Evolutionary conservation across 2,888 invertebrate species (phyloP).

Genomic region (Sialis lutaria): DNA sequence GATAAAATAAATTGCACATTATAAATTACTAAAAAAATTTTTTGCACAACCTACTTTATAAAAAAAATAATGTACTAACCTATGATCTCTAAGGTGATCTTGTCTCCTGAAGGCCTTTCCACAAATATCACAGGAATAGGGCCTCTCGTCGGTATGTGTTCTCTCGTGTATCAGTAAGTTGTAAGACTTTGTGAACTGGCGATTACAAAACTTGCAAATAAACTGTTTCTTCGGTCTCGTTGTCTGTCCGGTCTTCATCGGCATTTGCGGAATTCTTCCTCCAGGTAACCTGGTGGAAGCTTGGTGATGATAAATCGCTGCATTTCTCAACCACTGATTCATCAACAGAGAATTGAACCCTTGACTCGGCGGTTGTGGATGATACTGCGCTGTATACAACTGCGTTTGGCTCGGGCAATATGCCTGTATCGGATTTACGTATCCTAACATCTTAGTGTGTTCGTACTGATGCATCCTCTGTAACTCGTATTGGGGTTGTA

Average conservation of each 20-base stretch:
- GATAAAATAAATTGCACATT: too few species aligned
- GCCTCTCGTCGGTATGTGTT: constrained; percentile 92
- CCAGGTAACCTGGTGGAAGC: constrained; percentile 32
- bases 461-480: constrained; percentile 6
- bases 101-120: constrained; percentile 91
- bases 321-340: constrained; percentile 58
- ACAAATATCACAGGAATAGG: constrained; percentile 91
- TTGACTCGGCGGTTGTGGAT: constrained; percentile 9
- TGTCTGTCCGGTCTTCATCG: constrained; percentile 26
- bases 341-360: constrained; percentile 36
- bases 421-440: not conserved
- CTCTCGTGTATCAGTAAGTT: constrained; percentile 93
- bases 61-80: constrained; percentile 31
- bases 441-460: constrained; percentile 20
- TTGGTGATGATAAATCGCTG: constrained; percentile 47
- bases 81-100: constrained; percentile 83
- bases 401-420: not conserved
- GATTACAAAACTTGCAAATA: constrained; percentile 93
- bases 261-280: constrained; percentile 34
- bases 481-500: constrained; percentile 15
- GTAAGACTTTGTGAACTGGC: constrained; percentile 96
- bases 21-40: too few species aligned
- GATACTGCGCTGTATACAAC: not conserved
- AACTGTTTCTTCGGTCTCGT: constrained; percentile 65
- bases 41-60: not conserved